phyloP scores from a whole-genome alignment of 2,797 vertebrate species.

The Cercopithecus neglectus region DNA sequence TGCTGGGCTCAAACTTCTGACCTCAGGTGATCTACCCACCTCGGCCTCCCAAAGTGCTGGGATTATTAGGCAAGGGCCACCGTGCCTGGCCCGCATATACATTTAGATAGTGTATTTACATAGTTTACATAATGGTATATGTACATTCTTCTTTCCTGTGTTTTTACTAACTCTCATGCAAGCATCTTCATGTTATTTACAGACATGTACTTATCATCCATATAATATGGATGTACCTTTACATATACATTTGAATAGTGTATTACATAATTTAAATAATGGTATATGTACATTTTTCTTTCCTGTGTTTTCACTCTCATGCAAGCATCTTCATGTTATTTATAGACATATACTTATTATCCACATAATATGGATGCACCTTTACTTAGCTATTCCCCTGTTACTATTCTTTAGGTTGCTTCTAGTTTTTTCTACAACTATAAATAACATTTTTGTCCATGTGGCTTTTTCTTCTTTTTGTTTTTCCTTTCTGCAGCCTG shows the following conservation, averaged over 20 bases:
- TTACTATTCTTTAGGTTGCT: background rate
- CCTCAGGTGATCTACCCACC: too few relatives aligned
- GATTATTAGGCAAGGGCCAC: too few relatives aligned
- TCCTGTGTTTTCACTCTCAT: background rate
- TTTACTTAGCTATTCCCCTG: background rate
- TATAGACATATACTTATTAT: background rate
- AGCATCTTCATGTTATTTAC: background rate
- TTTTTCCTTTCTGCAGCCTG: background rate
- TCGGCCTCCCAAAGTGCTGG: too few relatives aligned
- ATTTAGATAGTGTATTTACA: too few relatives aligned
- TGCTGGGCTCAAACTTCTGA: too few relatives aligned
- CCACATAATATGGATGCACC: background rate
- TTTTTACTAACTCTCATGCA: background rate
- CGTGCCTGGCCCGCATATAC: accelerated
- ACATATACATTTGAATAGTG: background rate
- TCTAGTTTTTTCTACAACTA: background rate
- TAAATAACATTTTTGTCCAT: background rate
- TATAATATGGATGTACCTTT: background rate
- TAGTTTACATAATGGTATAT: background rate
- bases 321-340: background rate
- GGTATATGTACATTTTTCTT: background rate
- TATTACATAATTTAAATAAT: background rate
- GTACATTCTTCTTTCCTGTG: background rate
- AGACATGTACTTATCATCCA: background rate
- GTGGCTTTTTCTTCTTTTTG: background rate